Conservation (phyloP, 2,888 invertebrate genomes). For the Stegana nigrithorax region DNA sequence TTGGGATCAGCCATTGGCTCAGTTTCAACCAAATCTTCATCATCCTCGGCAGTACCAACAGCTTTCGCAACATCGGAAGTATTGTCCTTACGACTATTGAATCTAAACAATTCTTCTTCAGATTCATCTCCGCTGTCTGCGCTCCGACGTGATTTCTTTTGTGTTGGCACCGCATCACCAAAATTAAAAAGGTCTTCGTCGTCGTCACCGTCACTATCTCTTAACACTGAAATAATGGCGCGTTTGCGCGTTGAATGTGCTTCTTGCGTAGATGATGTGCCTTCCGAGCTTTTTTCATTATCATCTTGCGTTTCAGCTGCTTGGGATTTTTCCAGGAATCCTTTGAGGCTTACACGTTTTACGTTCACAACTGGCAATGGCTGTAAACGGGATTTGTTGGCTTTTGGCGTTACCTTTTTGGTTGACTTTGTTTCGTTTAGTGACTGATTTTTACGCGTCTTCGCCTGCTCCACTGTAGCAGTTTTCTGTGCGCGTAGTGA, state of each 20-base stretch:
- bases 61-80: neutral
- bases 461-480: too few species aligned
- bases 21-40: constrained; percentile 40
- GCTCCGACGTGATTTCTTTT: constrained; percentile 2
- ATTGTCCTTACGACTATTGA: constrained; percentile 25
- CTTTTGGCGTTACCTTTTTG: neutral
- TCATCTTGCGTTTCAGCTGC: neutral
- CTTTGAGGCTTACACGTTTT: constrained; percentile 32
- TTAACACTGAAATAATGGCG: constrained; percentile 48
- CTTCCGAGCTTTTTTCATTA: too few species aligned
- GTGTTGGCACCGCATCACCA: constrained; percentile 30
- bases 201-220: constrained; percentile 56
- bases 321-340: constrained; percentile 54
- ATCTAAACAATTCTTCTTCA: constrained; percentile 44
- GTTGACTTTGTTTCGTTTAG: neutral
- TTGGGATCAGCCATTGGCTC: too few species aligned
- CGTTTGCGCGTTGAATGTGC: constrained; percentile 42
- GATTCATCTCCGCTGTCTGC: constrained; percentile 24
- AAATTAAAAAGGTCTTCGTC: constrained; percentile 60
- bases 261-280: too few species aligned
- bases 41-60: constrained; percentile 7
- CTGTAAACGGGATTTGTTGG: constrained; percentile 7
- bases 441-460: neutral
- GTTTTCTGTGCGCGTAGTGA: too few species aligned
- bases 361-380: constrained; percentile 8